Conservation (phyloP, 2,888 invertebrate genomes). For the Rosalia funebris region DNA sequence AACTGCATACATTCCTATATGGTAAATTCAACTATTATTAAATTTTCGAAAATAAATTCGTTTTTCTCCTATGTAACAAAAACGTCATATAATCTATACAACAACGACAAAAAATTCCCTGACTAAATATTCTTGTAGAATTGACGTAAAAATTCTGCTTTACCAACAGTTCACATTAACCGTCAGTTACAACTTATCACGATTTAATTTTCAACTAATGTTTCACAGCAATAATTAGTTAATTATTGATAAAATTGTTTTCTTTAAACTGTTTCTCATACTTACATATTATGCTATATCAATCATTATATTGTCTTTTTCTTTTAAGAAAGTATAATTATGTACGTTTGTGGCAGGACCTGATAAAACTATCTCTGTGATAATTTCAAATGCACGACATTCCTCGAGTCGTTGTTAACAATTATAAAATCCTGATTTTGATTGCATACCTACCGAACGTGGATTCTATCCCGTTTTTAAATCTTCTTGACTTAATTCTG, state of each 20-base stretch:
- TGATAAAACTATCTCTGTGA: slow-evolving; percentile 20
- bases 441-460: slow-evolving; percentile 41
- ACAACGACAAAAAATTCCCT: slow-evolving; percentile 50
- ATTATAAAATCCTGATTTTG: slow-evolving; percentile 29
- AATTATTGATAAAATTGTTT: slow-evolving; percentile 26
- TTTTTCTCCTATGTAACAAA: slow-evolving; percentile 36
- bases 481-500: slow-evolving; percentile 34
- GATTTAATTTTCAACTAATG: slow-evolving; percentile 32
- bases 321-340: slow-evolving; percentile 24
- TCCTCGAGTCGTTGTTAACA: slow-evolving; percentile 26
- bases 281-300: slow-evolving; percentile 14
- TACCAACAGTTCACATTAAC: slow-evolving; percentile 23
- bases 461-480: slow-evolving; percentile 35
- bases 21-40: slow-evolving; percentile 23
- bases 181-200: slow-evolving; percentile 22
- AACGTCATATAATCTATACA: slow-evolving; percentile 35
- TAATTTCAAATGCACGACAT: slow-evolving; percentile 26
- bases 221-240: slow-evolving; percentile 37
- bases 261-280: slow-evolving; percentile 9
- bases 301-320: slow-evolving; percentile 41
- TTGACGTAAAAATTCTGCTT: slow-evolving; percentile 53
- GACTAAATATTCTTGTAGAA: slow-evolving; percentile 53
- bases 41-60: slow-evolving; percentile 40
- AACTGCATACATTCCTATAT: slow-evolving; percentile 25
- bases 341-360: slow-evolving; percentile 22